These are phyloP conservation scores for Caprella mutica DNA, from an alignment of 2,888 invertebrate genomes.

Conservation along the genomic window DNA sequence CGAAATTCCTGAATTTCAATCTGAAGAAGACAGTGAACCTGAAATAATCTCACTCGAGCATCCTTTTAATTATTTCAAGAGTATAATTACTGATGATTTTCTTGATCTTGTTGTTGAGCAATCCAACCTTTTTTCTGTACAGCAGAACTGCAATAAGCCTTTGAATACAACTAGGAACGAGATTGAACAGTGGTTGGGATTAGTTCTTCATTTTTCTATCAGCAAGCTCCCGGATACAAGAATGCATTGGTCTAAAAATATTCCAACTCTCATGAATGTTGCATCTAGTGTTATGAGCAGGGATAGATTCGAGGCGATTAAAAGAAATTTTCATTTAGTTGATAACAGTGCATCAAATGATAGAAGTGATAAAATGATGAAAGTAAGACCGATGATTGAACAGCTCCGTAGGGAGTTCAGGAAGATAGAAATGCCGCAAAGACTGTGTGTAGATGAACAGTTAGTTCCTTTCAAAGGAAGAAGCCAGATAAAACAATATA, in stretches of 20 bases:
- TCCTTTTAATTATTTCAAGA: too few relatives aligned
- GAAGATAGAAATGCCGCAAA: neutral
- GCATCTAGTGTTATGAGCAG: neutral
- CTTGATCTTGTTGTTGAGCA: neutral
- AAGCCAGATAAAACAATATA: constrained; percentile 6
- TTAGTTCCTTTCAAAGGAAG: constrained; percentile 6
- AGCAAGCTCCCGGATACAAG: constrained; percentile 1
- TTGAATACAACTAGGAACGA: constrained; percentile 6
- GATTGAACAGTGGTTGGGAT: constrained; percentile 13
- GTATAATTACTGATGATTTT: constrained; percentile 9
- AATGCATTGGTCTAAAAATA: neutral
- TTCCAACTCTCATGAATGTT: neutral
- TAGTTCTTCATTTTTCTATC: constrained; percentile 8
- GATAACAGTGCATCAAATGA: constrained; percentile 3
- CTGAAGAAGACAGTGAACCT: too few relatives aligned
- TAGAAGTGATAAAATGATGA: constrained; percentile 1
- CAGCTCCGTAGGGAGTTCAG: neutral
- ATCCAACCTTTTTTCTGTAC: constrained; percentile 3
- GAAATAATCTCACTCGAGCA: too few relatives aligned
- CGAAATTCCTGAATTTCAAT: too few relatives aligned
- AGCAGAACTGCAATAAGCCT: constrained; percentile 8
- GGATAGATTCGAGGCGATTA: neutral
- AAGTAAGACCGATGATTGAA: neutral
- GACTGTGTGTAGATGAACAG: constrained; percentile 8
- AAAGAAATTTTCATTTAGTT: neutral